Conservation (phyloP, 2,888 invertebrate genomes). For the Artemia sp. region DNA sequence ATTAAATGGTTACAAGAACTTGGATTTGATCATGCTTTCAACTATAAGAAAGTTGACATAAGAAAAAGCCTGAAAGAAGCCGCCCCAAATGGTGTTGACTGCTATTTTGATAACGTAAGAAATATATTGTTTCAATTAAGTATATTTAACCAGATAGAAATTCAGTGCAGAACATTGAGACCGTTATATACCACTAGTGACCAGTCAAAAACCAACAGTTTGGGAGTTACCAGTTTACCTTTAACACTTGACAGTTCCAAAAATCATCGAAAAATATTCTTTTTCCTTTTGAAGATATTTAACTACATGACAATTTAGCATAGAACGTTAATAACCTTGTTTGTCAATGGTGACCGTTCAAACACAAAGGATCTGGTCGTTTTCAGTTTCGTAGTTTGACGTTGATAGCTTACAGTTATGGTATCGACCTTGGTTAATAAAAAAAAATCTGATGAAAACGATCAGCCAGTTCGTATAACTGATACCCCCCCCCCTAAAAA, state of each 20-base stretch:
- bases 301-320: no score
- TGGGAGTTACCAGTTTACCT: constrained; percentile 20
- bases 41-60: constrained; percentile 48
- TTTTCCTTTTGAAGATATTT: no score
- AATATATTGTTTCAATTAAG: neutral
- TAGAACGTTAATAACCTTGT: no score
- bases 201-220: neutral
- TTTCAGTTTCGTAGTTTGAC: no score
- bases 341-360: no score
- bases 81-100: constrained; percentile 53
- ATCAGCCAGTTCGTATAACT: no score
- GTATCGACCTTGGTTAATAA: no score
- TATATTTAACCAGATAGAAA: neutral
- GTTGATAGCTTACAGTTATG: no score
- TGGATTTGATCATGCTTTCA: constrained; percentile 49
- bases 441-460: no score
- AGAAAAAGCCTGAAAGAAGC: constrained; percentile 39
- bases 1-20: constrained; percentile 47
- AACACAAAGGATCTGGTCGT: no score
- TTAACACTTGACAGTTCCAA: neutral
- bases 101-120: constrained; percentile 59
- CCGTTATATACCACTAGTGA: neutral
- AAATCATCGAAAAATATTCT: no score
- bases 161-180: neutral
- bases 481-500: no score